Evolutionary conservation across 2,113 vertebrate genomes (phyloP).

Genomic region (Leptosomus discolor): DNA sequence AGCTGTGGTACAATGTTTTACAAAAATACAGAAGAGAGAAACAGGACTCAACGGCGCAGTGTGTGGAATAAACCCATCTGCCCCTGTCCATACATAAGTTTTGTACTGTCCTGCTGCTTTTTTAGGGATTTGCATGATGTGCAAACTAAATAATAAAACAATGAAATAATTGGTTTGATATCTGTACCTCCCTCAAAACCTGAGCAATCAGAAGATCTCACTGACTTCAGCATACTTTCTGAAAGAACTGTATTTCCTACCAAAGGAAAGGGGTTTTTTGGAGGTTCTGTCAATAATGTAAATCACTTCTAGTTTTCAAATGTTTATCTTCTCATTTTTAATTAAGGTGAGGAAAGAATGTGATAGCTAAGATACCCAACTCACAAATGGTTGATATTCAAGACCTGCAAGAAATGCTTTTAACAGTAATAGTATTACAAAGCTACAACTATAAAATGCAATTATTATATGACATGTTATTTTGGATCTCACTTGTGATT

Average conservation of each 20-base stretch:
- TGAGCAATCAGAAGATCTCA: neutral
- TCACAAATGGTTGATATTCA: neutral
- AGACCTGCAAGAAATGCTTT: neutral
- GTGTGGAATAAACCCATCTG: neutral
- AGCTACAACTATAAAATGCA: neutral
- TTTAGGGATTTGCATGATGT: neutral
- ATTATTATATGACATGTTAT: neutral
- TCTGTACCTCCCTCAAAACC: neutral
- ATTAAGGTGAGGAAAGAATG: constrained; percentile 10
- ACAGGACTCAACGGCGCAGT: neutral
- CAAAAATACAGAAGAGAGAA: neutral
- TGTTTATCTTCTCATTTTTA: constrained; percentile 5
- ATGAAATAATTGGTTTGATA: neutral
- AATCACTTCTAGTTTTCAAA: neutral
- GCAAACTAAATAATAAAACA: no score
- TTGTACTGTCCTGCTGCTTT: neutral
- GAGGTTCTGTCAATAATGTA: neutral
- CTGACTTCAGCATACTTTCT: neutral
- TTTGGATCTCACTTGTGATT: neutral
- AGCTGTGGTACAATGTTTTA: neutral
- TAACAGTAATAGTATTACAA: neutral
- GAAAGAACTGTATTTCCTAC: neutral
- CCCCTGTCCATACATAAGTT: neutral
- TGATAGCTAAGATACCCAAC: neutral
- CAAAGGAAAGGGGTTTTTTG: neutral